These are phyloP conservation scores for Leptopilina syphax DNA, from an alignment of 2,888 invertebrate species.

Conservation along the genomic window DNA sequence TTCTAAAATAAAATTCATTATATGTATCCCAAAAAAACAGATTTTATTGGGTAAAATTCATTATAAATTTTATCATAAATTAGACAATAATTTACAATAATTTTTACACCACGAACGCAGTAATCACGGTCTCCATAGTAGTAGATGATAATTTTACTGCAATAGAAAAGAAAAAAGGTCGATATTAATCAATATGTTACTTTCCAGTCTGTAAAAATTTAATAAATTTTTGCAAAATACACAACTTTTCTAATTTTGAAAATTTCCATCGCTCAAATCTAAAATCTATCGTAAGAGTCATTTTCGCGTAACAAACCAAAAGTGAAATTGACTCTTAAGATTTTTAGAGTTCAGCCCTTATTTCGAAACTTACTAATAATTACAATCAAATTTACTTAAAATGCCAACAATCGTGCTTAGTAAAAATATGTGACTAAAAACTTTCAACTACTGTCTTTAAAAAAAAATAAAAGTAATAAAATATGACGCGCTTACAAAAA, in stretches of 20 bases:
- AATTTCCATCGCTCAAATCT: no score
- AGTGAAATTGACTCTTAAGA: no score
- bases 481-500: no score
- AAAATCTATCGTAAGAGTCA: no score
- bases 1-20: not conserved
- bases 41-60: conserved; percentile 65
- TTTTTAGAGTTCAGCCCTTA: no score
- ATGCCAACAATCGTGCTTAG: no score
- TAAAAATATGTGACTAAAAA: no score
- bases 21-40: conserved; percentile 37
- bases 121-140: conserved; percentile 65
- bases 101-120: conserved; percentile 65
- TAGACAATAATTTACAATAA: conserved; percentile 69
- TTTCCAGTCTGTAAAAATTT: not conserved
- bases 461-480: no score
- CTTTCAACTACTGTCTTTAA: no score
- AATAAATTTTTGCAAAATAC: not conserved
- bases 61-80: conserved; percentile 62
- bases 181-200: conserved; percentile 40
- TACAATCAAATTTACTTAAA: no score
- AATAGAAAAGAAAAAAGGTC: conserved; percentile 63
- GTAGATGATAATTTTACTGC: conserved; percentile 68
- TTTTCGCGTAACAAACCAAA: no score
- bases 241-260: not conserved
- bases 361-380: no score